These are phyloP conservation scores for Cromileptes altivelis DNA, from an alignment of 2,113 vertebrate genomes.

Conservation along the genomic window DNA sequence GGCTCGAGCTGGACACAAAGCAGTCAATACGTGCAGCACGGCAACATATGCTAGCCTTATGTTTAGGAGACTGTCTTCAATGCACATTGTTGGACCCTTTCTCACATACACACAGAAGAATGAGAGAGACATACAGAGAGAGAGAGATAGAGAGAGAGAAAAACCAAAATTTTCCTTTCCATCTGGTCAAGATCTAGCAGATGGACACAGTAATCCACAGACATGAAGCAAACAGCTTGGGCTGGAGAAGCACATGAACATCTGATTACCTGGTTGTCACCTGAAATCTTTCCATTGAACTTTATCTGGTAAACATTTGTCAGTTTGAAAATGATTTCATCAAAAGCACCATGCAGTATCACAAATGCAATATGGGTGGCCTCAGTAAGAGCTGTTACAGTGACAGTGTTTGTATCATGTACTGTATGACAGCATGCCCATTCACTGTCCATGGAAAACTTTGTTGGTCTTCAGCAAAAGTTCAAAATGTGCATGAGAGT, in stretches of 20 bases:
- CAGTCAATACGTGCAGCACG: conserved; percentile 34
- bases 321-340: conserved; percentile 7
- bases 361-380: conserved; percentile 18
- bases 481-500: conserved; percentile 2
- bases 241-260: conserved; percentile 19
- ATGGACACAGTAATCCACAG: conserved; percentile 61
- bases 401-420: background rate
- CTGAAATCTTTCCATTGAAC: background rate
- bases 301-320: background rate
- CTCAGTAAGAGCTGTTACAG: background rate
- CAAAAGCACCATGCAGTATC: background rate
- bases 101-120: conserved; percentile 13
- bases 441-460: background rate
- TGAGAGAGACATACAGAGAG: conserved; percentile 21
- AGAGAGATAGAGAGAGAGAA: conserved; percentile 28
- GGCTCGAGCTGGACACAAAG: conserved; percentile 28
- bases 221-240: conserved; percentile 36
- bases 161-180: conserved; percentile 46
- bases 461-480: background rate
- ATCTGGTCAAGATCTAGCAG: conserved; percentile 72
- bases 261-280: conserved; percentile 7
- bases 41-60: conserved; percentile 70
- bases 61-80: conserved; percentile 49
- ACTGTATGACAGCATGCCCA: background rate
- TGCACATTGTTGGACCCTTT: conserved; percentile 47